Evolutionary conservation across 2,113 vertebrate species (phyloP).

Genomic region (Eidolon helvum): DNA sequence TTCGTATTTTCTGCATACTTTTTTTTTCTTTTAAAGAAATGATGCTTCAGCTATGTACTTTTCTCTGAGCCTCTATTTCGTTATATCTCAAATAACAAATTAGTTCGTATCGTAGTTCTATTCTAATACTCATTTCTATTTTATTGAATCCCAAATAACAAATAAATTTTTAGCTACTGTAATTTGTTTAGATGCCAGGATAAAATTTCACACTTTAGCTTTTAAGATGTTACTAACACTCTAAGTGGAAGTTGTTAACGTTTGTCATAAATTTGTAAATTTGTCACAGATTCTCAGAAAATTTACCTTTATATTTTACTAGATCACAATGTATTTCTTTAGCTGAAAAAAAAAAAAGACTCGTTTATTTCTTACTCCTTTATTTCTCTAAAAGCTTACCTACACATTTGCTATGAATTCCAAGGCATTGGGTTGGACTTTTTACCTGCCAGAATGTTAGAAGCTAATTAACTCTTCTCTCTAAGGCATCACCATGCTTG

Average conservation of each 20-base stretch:
- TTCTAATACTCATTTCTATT: not conserved
- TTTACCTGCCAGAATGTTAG: not conserved
- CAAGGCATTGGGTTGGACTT: not conserved
- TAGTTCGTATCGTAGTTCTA: not conserved
- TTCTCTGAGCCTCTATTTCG: not conserved
- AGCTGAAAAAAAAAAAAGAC: not conserved
- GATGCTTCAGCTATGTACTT: not conserved
- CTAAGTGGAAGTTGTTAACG: not conserved
- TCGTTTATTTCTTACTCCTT: not conserved
- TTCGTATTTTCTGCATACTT: not conserved
- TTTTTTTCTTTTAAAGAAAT: not conserved
- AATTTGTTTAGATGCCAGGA: not conserved
- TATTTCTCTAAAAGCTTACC: not conserved
- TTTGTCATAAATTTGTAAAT: not conserved
- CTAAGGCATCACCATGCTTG: not conserved
- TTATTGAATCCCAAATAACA: not conserved
- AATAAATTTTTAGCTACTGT: not conserved
- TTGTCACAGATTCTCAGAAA: conserved; percentile 4
- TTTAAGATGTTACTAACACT: not conserved
- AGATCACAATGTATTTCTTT: not conserved
- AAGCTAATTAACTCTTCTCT: not conserved
- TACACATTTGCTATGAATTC: not conserved
- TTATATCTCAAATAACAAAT: not conserved
- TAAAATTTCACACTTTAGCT: not conserved
- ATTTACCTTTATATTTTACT: not conserved